Percentiles rank a stretch among this genome's conserved stretches.
Conservation (phyloP, 2,113 vertebrate genomes). For the Podarcis raffonei region DNA sequence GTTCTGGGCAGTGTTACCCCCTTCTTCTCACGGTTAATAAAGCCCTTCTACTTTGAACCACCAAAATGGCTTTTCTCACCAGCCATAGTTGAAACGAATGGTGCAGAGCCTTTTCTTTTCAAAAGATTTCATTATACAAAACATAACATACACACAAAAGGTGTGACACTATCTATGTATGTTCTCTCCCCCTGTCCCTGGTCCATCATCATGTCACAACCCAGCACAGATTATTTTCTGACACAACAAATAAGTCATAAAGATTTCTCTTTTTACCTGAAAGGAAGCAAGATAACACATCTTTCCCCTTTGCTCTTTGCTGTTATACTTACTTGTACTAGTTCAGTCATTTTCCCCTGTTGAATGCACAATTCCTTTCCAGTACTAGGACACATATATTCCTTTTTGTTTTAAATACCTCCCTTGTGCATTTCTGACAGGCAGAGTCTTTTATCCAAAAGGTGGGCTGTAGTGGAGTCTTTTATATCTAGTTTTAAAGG, state of each 20-base stretch:
- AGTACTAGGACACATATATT: background rate
- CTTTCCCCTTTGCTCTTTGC: conserved; percentile 2
- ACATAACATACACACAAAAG: background rate
- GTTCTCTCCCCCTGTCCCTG: background rate
- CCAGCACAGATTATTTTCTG: conserved; percentile 9
- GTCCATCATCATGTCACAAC: conserved; percentile 11
- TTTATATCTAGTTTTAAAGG: conserved; percentile 30
- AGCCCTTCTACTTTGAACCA: background rate
- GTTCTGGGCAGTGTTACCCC: background rate
- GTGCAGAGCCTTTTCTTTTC: background rate
- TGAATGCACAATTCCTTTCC: background rate
- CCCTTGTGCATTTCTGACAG: conserved; percentile 32
- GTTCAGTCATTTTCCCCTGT: conserved; percentile 13
- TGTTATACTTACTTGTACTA: background rate
- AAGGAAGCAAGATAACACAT: conserved; percentile 12
- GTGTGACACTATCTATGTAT: background rate
- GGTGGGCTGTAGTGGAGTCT: background rate
- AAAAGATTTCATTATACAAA: background rate
- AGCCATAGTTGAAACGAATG: background rate
- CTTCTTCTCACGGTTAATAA: background rate
- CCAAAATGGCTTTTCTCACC: background rate
- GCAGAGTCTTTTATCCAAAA: conserved; percentile 16
- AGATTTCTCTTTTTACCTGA: conserved; percentile 11
- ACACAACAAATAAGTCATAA: conserved; percentile 14
- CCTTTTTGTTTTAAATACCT: conserved; percentile 17